phyloP scores from a whole-genome alignment of 2,113 vertebrate species.

The Cacatua alba region DNA sequence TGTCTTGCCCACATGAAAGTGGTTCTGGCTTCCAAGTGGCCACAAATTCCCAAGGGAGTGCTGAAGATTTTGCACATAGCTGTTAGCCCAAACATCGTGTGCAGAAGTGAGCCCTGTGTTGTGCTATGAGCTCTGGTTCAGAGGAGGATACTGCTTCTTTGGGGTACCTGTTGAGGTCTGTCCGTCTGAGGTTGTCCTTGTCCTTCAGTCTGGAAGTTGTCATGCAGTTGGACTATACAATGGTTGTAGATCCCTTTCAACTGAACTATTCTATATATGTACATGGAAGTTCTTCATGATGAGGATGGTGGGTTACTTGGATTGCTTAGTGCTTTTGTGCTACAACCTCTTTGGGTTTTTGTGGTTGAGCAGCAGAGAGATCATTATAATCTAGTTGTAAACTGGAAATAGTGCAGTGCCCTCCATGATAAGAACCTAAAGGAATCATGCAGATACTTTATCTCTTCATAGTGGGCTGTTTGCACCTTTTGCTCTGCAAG shows the following conservation, averaged over 20 bases:
- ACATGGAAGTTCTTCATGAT: neutral
- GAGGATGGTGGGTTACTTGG: neutral
- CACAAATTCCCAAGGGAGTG: neutral
- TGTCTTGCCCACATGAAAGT: neutral
- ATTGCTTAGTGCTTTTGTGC: neutral
- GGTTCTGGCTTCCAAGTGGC: neutral
- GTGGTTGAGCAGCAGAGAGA: neutral
- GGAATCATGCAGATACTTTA: neutral
- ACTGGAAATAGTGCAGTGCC: neutral
- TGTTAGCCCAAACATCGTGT: neutral
- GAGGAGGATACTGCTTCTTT: neutral
- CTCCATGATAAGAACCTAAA: neutral
- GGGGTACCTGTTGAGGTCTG: neutral
- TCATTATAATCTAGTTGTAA: neutral
- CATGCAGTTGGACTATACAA: neutral
- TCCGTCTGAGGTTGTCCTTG: neutral
- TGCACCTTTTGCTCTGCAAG: neutral
- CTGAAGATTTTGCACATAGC: accelerated
- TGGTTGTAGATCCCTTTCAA: neutral
- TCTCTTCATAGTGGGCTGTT: neutral
- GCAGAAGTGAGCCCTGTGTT: neutral
- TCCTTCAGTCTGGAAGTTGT: neutral
- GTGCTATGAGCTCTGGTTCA: neutral
- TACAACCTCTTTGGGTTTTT: neutral
- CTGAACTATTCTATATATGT: neutral